These are phyloP conservation scores for Hippocampus comes DNA, from an alignment of 2,113 vertebrate genomes.

Conservation along the genomic window DNA sequence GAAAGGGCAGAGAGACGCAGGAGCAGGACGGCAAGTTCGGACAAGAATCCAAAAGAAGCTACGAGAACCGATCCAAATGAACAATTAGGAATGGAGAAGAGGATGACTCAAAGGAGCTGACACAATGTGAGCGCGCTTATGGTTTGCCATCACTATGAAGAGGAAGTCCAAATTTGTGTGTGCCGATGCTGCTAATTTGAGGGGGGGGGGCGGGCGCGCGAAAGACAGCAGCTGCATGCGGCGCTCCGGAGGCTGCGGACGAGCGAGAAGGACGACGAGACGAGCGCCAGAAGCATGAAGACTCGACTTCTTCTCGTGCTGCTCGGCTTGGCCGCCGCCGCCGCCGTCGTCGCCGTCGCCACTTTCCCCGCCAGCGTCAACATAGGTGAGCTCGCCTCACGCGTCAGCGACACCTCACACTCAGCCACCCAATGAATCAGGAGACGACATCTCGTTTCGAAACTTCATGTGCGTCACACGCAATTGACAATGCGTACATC, in stretches of 20 bases:
- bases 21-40: not conserved
- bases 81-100: not conserved
- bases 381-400: constrained; percentile 6
- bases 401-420: not conserved
- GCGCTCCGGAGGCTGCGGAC: constrained; percentile 1
- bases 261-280: not conserved
- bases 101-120: no score
- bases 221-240: not conserved
- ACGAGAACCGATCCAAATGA: not conserved
- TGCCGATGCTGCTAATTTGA: constrained; percentile 1
- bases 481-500: no score
- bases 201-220: not conserved
- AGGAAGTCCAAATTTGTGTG: not conserved
- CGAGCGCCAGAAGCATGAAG: not conserved
- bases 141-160: not conserved
- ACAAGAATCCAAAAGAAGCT: not conserved
- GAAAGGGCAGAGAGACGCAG: not conserved
- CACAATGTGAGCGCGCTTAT: not conserved
- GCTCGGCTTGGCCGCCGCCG: not conserved
- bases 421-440: not conserved
- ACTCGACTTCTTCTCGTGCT: not conserved
- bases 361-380: constrained; percentile 3
- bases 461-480: no score
- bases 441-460: no score
- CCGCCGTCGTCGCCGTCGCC: not conserved